These are phyloP conservation scores for Mesocricetus auratus DNA, from an alignment of 2,113 vertebrate genomes.

Conservation along the genomic window DNA sequence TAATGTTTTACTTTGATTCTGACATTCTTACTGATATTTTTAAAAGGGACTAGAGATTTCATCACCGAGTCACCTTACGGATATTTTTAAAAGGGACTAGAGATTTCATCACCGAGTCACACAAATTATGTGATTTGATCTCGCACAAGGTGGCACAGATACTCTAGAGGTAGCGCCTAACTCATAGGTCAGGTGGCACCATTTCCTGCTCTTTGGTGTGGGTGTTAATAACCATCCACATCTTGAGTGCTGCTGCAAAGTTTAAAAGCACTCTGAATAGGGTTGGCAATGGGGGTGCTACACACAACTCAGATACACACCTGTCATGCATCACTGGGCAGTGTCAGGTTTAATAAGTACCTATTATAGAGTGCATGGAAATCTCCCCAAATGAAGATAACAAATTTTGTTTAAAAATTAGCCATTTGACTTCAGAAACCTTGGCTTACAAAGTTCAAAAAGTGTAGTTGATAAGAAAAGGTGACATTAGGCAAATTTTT, in stretches of 20 bases:
- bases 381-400: not conserved
- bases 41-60: not conserved
- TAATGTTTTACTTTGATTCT: not conserved
- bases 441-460: not conserved
- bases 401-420: not conserved
- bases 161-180: not conserved
- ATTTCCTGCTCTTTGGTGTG: not conserved
- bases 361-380: not conserved
- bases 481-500: no score
- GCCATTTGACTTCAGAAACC: constrained; percentile 19
- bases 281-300: not conserved
- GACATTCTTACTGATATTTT: not conserved
- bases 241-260: not conserved
- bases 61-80: not conserved
- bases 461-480: not conserved
- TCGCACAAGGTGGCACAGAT: not conserved
- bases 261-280: not conserved
- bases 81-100: not conserved
- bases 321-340: no score
- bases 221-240: not conserved
- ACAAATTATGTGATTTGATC: not conserved
- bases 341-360: not conserved
- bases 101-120: not conserved
- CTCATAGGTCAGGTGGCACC: not conserved
- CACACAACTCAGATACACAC: no score